Conservation (phyloP, 2,888 invertebrate genomes). For the Tridacna crocea region DNA sequence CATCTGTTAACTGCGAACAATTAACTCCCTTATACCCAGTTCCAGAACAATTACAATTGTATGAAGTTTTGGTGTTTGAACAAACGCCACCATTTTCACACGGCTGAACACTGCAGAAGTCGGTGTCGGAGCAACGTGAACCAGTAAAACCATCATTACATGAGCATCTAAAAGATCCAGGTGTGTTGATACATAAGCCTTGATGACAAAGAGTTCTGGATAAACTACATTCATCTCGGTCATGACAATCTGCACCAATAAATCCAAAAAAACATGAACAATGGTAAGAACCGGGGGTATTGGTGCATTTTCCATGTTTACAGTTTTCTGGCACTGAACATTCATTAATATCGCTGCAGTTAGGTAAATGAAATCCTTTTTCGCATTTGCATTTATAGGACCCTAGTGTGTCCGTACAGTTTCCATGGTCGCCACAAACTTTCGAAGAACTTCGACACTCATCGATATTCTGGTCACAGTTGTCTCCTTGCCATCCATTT, state of each 20-base stretch:
- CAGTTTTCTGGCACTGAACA: neutral
- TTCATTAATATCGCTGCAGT: constrained; percentile 23
- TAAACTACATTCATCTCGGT: constrained; percentile 32
- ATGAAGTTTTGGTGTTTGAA: neutral
- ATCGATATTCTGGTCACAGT: constrained; percentile 41
- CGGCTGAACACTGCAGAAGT: constrained; percentile 12
- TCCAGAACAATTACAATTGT: neutral
- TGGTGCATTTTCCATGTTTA: constrained; percentile 25
- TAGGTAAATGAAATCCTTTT: neutral
- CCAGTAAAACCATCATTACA: constrained; percentile 35
- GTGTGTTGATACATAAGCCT: constrained; percentile 39
- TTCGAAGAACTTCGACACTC: constrained; percentile 13
- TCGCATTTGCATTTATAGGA: constrained; percentile 36
- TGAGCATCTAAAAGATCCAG: constrained; percentile 32
- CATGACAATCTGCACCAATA: constrained; percentile 25
- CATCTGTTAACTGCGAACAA: neutral
- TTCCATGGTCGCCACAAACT: constrained; percentile 33
- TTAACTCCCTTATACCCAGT: neutral
- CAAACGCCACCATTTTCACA: neutral
- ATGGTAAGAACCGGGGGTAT: constrained; percentile 28
- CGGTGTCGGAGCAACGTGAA: constrained; percentile 19
- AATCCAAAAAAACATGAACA: constrained; percentile 30
- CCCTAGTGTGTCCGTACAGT: constrained; percentile 37
- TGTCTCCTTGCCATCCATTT: constrained; percentile 51
- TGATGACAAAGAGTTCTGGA: constrained; percentile 17